These are phyloP conservation scores for Galerucella pusilla DNA, from an alignment of 2,888 invertebrate genomes.

Conservation along the genomic window DNA sequence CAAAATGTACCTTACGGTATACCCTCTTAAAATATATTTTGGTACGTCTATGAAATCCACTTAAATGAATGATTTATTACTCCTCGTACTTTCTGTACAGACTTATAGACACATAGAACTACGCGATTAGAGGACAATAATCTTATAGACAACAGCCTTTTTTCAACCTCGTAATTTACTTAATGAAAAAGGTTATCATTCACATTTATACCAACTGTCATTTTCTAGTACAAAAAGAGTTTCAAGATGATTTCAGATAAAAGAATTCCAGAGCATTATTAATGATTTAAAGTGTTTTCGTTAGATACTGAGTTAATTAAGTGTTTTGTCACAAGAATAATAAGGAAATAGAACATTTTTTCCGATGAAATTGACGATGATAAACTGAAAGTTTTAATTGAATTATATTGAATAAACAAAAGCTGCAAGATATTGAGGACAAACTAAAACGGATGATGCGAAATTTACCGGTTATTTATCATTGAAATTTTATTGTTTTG, in stretches of 20 bases:
- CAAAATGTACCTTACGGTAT: no score
- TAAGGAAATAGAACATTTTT: background rate
- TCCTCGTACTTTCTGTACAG: no score
- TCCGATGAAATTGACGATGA: background rate
- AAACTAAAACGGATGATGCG: no score
- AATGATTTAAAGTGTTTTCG: background rate
- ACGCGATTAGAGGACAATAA: background rate
- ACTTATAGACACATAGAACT: background rate
- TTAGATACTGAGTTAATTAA: background rate
- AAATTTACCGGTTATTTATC: no score
- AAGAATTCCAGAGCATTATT: background rate
- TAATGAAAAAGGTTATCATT: background rate
- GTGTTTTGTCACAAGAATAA: background rate
- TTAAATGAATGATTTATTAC: no score
- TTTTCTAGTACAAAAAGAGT: background rate
- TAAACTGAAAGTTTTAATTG: background rate
- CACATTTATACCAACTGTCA: background rate
- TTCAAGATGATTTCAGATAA: background rate
- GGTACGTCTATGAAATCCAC: no score
- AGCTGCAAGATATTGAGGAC: background rate
- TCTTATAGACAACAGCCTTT: background rate
- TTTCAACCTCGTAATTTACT: background rate
- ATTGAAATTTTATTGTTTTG: no score
- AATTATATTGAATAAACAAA: background rate
- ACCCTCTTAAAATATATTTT: no score